Evolutionary conservation across 1,140 invertebrate species (phyloP).

Genomic region (Drosophila mojavensis): DNA sequence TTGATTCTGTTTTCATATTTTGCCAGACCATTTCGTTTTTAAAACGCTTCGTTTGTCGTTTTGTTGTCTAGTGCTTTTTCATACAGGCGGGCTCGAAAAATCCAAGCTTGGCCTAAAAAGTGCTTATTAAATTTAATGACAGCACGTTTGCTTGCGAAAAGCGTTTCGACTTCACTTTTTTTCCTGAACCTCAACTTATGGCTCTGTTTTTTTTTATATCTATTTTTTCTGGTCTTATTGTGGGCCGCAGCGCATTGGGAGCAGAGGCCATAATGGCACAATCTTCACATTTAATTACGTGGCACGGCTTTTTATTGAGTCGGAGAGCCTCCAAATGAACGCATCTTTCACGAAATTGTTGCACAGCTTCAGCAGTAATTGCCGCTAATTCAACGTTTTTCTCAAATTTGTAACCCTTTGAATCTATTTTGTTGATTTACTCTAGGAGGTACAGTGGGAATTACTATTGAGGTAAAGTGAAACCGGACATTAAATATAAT

Average conservation of each 20-base stretch:
- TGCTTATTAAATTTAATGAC: constrained; percentile 83
- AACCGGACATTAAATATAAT: constrained; percentile 35
- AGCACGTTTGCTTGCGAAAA: constrained; percentile 83
- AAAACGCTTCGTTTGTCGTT: constrained; percentile 58
- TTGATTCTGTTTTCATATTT: constrained; percentile 56
- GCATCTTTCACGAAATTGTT: constrained; percentile 49
- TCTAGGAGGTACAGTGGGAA: neutral
- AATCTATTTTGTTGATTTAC: neutral
- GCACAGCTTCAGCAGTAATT: constrained; percentile 58
- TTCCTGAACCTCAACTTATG: constrained; percentile 44
- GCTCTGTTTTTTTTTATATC: constrained; percentile 26
- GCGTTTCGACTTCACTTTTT: constrained; percentile 57
- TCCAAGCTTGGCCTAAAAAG: constrained; percentile 80
- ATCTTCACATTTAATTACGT: constrained; percentile 73
- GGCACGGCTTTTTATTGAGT: constrained; percentile 53
- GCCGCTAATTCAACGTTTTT: constrained; percentile 54
- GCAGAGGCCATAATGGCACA: constrained; percentile 64
- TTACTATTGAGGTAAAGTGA: constrained; percentile 12
- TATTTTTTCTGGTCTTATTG: constrained; percentile 52
- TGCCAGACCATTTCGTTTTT: constrained; percentile 66
- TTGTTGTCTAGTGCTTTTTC: constrained; percentile 40
- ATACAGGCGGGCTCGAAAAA: constrained; percentile 61
- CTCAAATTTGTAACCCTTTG: neutral
- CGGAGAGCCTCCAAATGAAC: constrained; percentile 27
- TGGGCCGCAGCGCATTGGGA: constrained; percentile 59